Percentiles rank a stretch among this genome's conserved stretches.
These are phyloP conservation scores for Myiagra hebetior DNA, from an alignment of 2,113 vertebrate species.

Conservation along the genomic window DNA sequence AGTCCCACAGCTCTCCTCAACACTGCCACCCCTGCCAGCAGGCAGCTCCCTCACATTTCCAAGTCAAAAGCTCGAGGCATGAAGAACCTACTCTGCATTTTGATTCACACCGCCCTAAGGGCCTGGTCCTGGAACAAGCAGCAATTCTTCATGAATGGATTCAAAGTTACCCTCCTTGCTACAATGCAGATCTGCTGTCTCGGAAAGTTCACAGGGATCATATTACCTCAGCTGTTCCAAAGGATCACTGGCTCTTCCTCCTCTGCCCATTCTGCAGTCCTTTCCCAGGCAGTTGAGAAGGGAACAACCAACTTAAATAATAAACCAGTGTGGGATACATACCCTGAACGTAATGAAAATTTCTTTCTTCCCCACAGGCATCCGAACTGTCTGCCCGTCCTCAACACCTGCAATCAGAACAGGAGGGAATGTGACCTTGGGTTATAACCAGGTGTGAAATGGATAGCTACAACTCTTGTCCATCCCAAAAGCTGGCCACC, in stretches of 20 bases:
- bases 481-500: not conserved
- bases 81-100: not conserved
- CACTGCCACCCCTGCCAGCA: not conserved
- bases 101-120: not conserved
- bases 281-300: not conserved
- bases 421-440: not conserved
- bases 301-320: not conserved
- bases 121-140: not conserved
- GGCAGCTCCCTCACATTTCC: not conserved
- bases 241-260: not conserved
- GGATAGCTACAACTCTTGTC: not conserved
- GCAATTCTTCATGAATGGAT: not conserved
- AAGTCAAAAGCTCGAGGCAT: not conserved
- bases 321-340: not conserved
- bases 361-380: slow-evolving; percentile 94
- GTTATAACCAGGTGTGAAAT: fast-evolving
- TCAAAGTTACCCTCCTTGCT: not conserved
- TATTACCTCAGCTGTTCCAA: not conserved
- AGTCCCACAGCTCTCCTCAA: not conserved
- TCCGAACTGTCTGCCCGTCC: slow-evolving; percentile 94
- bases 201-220: not conserved
- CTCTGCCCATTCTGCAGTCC: not conserved
- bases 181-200: not conserved
- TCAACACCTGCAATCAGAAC: slow-evolving; percentile 82
- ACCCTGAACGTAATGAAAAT: slow-evolving; percentile 95